Conservation (phyloP, 2,888 invertebrate species). For the Rutpela maculata region DNA sequence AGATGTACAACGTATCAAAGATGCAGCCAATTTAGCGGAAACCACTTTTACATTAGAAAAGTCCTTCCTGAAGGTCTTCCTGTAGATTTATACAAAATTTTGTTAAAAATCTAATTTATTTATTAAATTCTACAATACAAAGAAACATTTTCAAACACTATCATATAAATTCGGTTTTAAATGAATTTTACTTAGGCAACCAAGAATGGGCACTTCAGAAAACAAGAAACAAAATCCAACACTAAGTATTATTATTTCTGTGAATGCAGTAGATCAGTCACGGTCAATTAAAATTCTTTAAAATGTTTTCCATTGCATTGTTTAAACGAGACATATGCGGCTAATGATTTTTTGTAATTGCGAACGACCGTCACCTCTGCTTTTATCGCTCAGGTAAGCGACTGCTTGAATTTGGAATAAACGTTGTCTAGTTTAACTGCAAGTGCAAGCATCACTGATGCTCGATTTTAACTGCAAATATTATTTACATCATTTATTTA, state of each 20-base stretch:
- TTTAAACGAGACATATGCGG: neutral
- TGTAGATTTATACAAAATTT: too few species aligned
- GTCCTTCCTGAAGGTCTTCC: too few species aligned
- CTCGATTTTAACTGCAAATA: neutral
- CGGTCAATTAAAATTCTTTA: constrained; percentile 8
- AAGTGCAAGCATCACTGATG: neutral
- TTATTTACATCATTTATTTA: neutral
- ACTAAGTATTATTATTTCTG: neutral
- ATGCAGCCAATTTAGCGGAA: too few species aligned
- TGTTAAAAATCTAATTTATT: too few species aligned
- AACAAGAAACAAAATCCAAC: neutral
- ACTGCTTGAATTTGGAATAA: constrained; percentile 6
- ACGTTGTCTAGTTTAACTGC: constrained; percentile 4
- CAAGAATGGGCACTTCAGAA: neutral
- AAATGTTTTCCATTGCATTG: constrained; percentile 8
- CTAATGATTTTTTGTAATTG: constrained; percentile 11
- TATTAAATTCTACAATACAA: too few species aligned
- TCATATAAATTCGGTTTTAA: too few species aligned
- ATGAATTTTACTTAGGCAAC: neutral
- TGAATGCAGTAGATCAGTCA: constrained; percentile 1
- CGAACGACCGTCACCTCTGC: neutral
- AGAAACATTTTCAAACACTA: too few species aligned
- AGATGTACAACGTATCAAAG: too few species aligned
- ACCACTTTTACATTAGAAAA: too few species aligned
- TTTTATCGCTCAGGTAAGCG: neutral